Percentiles rank a stretch among this genome's conserved stretches.
Evolutionary conservation across 2,888 invertebrate genomes (phyloP).

Genomic region (Blomia tropicalis): DNA sequence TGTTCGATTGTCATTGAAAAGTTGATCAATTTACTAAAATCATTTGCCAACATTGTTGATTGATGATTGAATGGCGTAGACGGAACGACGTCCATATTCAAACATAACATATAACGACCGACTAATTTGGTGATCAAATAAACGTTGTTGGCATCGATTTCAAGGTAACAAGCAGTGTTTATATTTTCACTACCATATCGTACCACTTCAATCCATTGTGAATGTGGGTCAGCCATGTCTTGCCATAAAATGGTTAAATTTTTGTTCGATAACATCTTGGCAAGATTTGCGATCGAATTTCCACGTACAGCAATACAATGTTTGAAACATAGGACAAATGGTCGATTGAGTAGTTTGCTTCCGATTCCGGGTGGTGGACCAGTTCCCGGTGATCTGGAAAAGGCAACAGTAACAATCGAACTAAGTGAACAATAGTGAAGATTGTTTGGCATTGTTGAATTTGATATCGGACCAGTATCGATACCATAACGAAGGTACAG

Average conservation of each 20-base stretch:
- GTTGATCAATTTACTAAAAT: slow-evolving; percentile 16
- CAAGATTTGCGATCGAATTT: neutral
- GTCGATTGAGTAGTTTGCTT: slow-evolving; percentile 9
- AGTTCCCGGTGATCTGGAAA: neutral
- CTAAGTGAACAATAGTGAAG: slow-evolving; percentile 14
- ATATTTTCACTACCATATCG: slow-evolving; percentile 19
- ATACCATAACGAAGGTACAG: slow-evolving; percentile 20
- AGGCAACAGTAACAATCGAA: slow-evolving; percentile 14
- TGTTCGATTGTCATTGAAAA: slow-evolving; percentile 19
- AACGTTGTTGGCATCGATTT: slow-evolving; percentile 8
- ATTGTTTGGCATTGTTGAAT: neutral
- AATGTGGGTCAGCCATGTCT: neutral
- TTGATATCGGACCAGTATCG: neutral
- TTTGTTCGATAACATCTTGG: neutral
- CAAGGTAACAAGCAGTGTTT: slow-evolving; percentile 11
- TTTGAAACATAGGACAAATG: slow-evolving; percentile 4
- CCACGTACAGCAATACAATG: slow-evolving; percentile 16
- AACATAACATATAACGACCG: slow-evolving; percentile 19
- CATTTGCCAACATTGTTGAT: neutral
- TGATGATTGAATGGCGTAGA: neutral
- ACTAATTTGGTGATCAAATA: slow-evolving; percentile 13
- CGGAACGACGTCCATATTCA: neutral
- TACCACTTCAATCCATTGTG: slow-evolving; percentile 20
- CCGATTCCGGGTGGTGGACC: neutral
- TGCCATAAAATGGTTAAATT: slow-evolving; percentile 20